Conservation (phyloP, 2,113 vertebrate genomes). For the Pipra filicauda region DNA sequence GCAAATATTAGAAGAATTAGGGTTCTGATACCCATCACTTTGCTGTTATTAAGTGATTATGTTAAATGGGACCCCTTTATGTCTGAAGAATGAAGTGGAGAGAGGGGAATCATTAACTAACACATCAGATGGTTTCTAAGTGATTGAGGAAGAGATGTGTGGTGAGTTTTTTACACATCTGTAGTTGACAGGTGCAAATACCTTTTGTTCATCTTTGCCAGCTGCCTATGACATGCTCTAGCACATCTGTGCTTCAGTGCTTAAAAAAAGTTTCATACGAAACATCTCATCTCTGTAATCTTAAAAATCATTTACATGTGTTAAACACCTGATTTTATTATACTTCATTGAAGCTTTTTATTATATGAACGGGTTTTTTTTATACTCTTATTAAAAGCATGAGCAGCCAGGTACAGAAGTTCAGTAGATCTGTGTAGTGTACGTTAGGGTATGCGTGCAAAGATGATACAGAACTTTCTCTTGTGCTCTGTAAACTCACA, state of each 20-base stretch:
- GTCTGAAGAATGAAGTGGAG: slow-evolving; percentile 70
- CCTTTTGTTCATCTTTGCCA: slow-evolving; percentile 34
- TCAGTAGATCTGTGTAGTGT: not conserved
- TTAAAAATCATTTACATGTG: not conserved
- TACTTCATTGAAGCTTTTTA: not conserved
- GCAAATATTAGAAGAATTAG: slow-evolving; percentile 94
- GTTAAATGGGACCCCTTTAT: slow-evolving; percentile 77
- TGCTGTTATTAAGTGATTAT: slow-evolving; percentile 80
- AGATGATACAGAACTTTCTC: not conserved
- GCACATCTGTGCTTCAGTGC: not conserved
- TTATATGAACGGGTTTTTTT: not conserved
- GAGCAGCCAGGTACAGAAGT: not conserved
- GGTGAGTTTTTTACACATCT: not conserved
- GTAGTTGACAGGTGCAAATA: not conserved
- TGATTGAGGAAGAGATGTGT: slow-evolving; percentile 43
- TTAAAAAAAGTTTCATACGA: not conserved
- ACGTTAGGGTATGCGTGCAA: not conserved
- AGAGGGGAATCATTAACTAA: slow-evolving; percentile 68
- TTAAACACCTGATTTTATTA: not conserved
- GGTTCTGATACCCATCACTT: slow-evolving; percentile 80
- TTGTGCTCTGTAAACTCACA: not conserved
- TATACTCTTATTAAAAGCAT: not conserved
- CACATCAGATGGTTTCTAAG: slow-evolving; percentile 54
- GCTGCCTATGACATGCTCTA: not conserved
- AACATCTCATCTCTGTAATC: not conserved